A percentile compares a stretch with the other conserved stretches of the same genome.
These are phyloP conservation scores for Oxyscelio sp. DNA, from an alignment of 2,888 invertebrate genomes.

Conservation along the genomic window DNA sequence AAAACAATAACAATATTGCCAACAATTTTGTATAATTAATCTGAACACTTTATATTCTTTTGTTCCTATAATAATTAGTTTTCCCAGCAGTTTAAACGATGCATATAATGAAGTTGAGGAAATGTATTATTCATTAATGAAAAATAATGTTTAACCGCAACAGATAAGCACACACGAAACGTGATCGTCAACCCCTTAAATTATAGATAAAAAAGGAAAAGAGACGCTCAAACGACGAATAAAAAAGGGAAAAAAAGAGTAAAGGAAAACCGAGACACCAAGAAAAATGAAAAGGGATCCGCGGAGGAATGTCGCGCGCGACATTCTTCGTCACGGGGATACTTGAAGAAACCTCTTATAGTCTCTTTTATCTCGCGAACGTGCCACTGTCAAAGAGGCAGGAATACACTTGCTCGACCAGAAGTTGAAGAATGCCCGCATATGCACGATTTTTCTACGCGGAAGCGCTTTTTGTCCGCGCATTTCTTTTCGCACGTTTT, in stretches of 20 bases:
- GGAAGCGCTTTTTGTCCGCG: conserved; percentile 48
- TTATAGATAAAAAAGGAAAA: no score
- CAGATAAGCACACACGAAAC: no score
- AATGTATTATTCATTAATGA: no score
- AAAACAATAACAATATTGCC: no score
- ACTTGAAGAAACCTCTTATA: conserved; percentile 67
- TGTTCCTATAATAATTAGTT: no score
- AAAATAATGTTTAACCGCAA: no score
- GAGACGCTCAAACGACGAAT: no score
- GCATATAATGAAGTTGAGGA: no score
- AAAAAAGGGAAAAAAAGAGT: neutral
- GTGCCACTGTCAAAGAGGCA: conserved; percentile 69
- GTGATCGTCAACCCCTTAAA: no score
- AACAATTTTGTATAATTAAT: no score
- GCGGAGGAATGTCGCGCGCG: conserved; percentile 36
- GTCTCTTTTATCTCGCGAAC: conserved; percentile 72
- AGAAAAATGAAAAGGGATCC: conserved; percentile 41
- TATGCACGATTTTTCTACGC: conserved; percentile 67
- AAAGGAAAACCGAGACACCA: conserved; percentile 21
- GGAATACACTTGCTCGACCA: conserved; percentile 65
- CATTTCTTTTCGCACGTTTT: conserved; percentile 60
- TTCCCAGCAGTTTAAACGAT: no score
- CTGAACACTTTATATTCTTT: no score
- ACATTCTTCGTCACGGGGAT: conserved; percentile 64
- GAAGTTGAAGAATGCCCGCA: conserved; percentile 65